Base-by-base conservation (phyloP, 2,113 vertebrate genomes). In the Lepus europaeus region DNA sequence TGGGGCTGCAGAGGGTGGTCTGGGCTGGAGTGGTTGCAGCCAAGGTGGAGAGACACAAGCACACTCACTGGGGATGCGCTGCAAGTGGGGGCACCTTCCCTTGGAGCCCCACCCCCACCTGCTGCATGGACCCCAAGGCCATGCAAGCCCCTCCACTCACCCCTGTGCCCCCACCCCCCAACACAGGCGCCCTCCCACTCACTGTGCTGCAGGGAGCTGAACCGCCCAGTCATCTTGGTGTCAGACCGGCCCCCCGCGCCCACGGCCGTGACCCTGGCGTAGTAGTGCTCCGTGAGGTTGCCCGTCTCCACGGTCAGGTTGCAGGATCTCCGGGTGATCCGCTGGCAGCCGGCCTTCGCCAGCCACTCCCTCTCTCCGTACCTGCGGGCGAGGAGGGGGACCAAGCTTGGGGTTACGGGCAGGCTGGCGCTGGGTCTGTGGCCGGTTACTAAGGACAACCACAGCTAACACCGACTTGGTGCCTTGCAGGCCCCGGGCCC, bases 331-430 rank as follows among this genome's bases (percentile, higher is more conserved):
- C 3, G 79, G 0, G 96, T 95, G 97, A 98, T 98, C 16, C 33
- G 63, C 93, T 98, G 98, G 94, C 98, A 99, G 94, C 97, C 97
- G 0, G 0, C n/a, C 81, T 98, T 98, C 9, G 7, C n/a, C 29
- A 97, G 88, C 98, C 98, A 99, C 29, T 14, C 8, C 11, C 12
- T 92, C 16, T 98, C 96, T 74, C 98, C 98, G 2, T 98, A 98
- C 91, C 98, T 99, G 97, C 4, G 20, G 81, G 87, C 17, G 5
- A 92, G 80, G 86, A 69, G 51, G 25, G 63, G n/a, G 14, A 6
- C 0, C 2, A 70, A 25, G 70, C 31, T 4, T 88, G 16, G 5
- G 23, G 23, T 61, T 63, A 59, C 19, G 73, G 70, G 9, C 39
- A 19, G 70, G 61, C 33, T 13, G 59, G 81, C 4, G 2, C 25